Conservation (phyloP, 2,113 vertebrate genomes). For the Perca schrenkii region DNA sequence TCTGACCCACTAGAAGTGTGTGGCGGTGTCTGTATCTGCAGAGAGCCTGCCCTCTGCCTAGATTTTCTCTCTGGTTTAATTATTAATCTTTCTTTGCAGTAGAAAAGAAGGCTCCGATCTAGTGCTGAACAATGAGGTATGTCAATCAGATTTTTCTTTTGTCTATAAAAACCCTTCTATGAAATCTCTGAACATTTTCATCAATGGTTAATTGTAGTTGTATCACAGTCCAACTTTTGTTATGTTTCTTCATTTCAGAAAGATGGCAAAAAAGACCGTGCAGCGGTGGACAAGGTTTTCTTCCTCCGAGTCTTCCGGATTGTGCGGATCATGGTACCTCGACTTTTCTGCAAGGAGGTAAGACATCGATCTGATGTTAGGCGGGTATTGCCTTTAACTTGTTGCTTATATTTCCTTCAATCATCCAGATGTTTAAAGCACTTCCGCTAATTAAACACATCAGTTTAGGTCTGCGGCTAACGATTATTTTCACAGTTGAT, state of each 20-base stretch:
- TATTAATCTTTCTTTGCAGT: constrained; percentile 74
- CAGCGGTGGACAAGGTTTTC: constrained; percentile 92
- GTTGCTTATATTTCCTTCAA: too few relatives aligned
- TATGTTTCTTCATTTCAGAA: constrained; percentile 82
- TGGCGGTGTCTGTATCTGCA: too few relatives aligned
- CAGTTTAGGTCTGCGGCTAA: too few relatives aligned
- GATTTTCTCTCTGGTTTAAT: not conserved
- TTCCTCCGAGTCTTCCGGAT: constrained; percentile 88
- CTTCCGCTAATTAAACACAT: too few relatives aligned
- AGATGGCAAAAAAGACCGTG: constrained; percentile 92
- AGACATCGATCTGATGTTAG: constrained; percentile 24
- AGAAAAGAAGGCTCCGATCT: constrained; percentile 87
- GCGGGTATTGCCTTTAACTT: too few relatives aligned
- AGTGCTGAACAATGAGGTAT: constrained; percentile 87
- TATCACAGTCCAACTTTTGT: not conserved
- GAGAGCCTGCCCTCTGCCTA: too few relatives aligned
- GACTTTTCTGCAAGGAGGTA: constrained; percentile 93
- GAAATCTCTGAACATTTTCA: not conserved
- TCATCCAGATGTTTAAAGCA: too few relatives aligned
- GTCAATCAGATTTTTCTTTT: constrained; percentile 20
- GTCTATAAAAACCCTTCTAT: not conserved
- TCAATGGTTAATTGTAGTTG: not conserved
- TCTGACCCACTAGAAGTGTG: too few relatives aligned
- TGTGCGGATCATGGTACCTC: constrained; percentile 91
- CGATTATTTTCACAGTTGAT: too few relatives aligned